Base-by-base conservation (phyloP, 2,797 vertebrate species). In the Tenualosa ilisha region DNA sequence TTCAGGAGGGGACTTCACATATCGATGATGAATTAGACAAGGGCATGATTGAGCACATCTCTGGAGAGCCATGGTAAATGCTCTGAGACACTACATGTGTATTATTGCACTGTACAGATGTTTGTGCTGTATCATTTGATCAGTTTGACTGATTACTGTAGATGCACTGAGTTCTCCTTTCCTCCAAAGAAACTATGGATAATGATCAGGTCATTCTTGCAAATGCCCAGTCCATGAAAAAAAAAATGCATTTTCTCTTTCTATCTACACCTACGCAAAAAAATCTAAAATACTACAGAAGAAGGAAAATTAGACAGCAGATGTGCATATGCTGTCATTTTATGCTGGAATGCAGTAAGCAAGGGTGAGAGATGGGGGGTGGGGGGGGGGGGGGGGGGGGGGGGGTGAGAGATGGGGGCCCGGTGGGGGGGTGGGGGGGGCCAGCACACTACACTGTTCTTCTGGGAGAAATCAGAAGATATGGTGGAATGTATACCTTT, bases 21-120 rank as follows among this genome's bases (percentile, higher is more conserved):
- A 93, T 94, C 93, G 92, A 94, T 93, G 93, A 95, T 89, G 93
- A 92, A 94, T 90, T 92, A 91, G 91, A 86, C 85, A 26, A 89
- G 86, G 46, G 50, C 85, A 89, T 94, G 92, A 94, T 93, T 90
- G 92, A 95, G 89, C 87, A 89, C 91, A 92, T 91, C 92, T 87
- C 82, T 49, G 31, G 46, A 53, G 6, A 82, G 51, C 31, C 37
- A 5, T 1, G 3, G 3, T 43, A 40, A 37, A 75, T 40, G 68
- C 17, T 15, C 11, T 6, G 37, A 75, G 11, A 0, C 46, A 8
- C 46, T 51, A 7, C 9, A 7, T 51, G 11, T 51, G 50, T 50
- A 6, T 9, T 51, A 11, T 31, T 65, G 63, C 1, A 65, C 63
- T 65, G 63, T 65, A 65, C n/a, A 26, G 1, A 15, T 40, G 15